Evolutionary conservation across 2,888 invertebrate species (phyloP), one percentile per base, ranked within the genome.

Genomic region (Drosophila monieri): DNA sequence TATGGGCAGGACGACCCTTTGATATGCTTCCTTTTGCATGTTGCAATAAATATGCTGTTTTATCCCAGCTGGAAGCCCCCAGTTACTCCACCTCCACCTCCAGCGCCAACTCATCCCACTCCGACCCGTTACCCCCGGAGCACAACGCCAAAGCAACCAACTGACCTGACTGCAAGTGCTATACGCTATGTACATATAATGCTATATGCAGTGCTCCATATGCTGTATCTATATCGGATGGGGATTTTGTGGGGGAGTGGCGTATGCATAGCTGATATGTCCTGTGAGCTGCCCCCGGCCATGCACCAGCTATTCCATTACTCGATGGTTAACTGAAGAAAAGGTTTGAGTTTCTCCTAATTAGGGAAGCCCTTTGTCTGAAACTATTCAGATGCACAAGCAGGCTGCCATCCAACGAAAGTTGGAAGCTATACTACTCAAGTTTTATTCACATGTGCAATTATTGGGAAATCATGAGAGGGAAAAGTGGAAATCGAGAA

Each of bases 31-130:
- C 69, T 73, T 86, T 88, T 85, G 88, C 83, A 81, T 85, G 78
- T 73, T 81, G 88, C 89, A 87, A 85, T 85, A 85, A 85, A 85
- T 88, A 88, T 87, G 85, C 88, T 87, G 74, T 85, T 85, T 85
- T 85, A 88, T 88, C 74, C 73, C 60, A 61, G 64, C 64, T 61
- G 60, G 47, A 62, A 30, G 15, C 60, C 54, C 21, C 18, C 43
- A 44, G 55, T 46, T 43, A 15, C 44, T 32, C 23, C 27, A 25
- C 1, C 52, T 52, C 39, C 25, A 25, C n/a, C 46, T 25, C 25
- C 15, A 8, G 14, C 30, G 27, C n/a, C 14, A 30, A 2, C 14
- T 10, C 23, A 48, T 8, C 60, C 58, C 60, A 44, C 21, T 1
- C 4, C 21, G n/a, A 2, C 21, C 21, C 21, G 4, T 3, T 32